Evolutionary conservation across 2,797 vertebrate species (phyloP), one percentile per base, ranked within the genome.

Genomic region (Ctenopoma kingsleyae): DNA sequence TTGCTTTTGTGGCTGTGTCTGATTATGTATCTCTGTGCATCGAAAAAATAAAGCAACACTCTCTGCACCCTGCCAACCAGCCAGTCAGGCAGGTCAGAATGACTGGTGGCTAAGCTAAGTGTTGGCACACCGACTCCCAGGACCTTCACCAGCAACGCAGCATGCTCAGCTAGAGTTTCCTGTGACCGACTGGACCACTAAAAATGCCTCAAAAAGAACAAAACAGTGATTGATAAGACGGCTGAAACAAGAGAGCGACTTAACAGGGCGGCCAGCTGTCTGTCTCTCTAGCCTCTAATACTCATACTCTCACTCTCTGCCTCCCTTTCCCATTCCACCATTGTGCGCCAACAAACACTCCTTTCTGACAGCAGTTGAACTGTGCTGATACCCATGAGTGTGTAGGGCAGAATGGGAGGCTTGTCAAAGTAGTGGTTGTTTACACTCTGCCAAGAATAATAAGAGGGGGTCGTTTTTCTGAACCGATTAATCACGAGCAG

Each of bases 151-250:
- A 71, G 81, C 49, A 70, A 71, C 87, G 78, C 85, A 64, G 74
- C 74, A 54, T 56, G 68, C 75, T 76, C 83, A 80, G 67, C 87
- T 92, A 83, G 84, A 85, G 78, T 87, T 90, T 93, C 90, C 89
- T 9, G 68, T 49, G 74, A 76, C 83, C 63, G 77, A 90, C 78
- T 73, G 76, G 83, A 88, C 85, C 85, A 81, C 87, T 87, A 80
- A 70, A 90, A 93, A 90, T 36, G 78, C 76, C 75, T 89, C 88
- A 78, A 87, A 93, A 88, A 88, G 89, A 92, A 93, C 84, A 94
- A 91, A 93, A 91, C 84, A 81, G 88, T 92, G 92, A 93, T 93
- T 93, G 93, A 94, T 92, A 92, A 92, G 88, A 87, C 76, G 80
- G 79, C 88, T 91, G 93, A 91, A 93, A 94, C 83, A 83, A 85